A percentile compares a stretch with the other conserved stretches of the same genome.
Evolutionary conservation across 1,140 invertebrate genomes (phyloP).

Genomic region (Agrilus planipennis): DNA sequence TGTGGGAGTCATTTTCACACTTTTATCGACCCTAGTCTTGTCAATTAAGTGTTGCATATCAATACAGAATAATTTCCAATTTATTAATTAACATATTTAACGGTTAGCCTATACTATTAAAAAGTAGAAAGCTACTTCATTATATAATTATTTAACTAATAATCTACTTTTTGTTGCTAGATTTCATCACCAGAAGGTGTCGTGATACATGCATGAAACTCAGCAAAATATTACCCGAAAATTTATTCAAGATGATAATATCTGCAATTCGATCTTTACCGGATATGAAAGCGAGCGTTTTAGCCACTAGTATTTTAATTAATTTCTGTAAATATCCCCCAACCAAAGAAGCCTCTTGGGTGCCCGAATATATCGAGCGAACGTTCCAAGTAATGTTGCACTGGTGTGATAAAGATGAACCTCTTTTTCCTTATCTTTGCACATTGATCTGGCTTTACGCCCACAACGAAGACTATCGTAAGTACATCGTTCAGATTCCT

Average conservation of each 20-base stretch:
- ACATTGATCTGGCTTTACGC: slow-evolving; percentile 52
- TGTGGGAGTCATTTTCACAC: too few species aligned
- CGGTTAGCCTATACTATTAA: too few species aligned
- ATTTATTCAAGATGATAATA: slow-evolving; percentile 37
- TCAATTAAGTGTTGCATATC: too few species aligned
- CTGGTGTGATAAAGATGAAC: slow-evolving; percentile 49
- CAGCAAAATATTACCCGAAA: slow-evolving; percentile 29
- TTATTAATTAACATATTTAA: too few species aligned
- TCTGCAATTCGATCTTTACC: slow-evolving; percentile 41
- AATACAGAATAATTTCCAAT: too few species aligned
- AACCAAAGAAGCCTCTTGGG: slow-evolving; percentile 19
- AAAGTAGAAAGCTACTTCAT: too few species aligned
- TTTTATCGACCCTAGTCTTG: too few species aligned
- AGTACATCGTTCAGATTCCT: slow-evolving; percentile 17
- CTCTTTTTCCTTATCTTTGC: slow-evolving; percentile 45
- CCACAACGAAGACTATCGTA: slow-evolving; percentile 19
- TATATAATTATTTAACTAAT: too few species aligned
- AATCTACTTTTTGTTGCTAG: slow-evolving; percentile 39
- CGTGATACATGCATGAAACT: slow-evolving; percentile 34
- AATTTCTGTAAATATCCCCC: slow-evolving; percentile 37
- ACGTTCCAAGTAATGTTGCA: slow-evolving; percentile 42
- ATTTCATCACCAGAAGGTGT: slow-evolving; percentile 39
- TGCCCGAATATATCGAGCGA: slow-evolving; percentile 28
- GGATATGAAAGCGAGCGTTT: slow-evolving; percentile 38
- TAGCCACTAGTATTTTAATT: slow-evolving; percentile 37